Conservation (phyloP, 2,797 vertebrate species). For the Lagorchestes hirsutus region DNA sequence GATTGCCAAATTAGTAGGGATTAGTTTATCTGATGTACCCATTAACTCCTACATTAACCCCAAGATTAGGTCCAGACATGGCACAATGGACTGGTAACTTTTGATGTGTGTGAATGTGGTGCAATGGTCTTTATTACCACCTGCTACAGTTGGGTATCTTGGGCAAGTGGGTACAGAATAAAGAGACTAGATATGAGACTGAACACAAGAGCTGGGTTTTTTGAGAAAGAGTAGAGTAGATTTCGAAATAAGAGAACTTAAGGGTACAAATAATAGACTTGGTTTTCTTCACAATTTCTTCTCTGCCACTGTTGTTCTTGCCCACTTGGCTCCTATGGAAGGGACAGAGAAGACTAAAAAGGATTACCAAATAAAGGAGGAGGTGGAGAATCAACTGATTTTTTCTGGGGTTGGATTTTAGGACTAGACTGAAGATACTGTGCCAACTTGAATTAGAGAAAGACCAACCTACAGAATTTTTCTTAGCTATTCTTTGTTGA, state of each 20-base stretch:
- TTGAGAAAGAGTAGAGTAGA: background rate
- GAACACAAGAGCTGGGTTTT: background rate
- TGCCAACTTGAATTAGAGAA: background rate
- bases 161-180: background rate
- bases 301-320: background rate
- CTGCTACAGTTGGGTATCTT: background rate
- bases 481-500: slow-evolving; percentile 44
- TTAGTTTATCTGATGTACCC: background rate
- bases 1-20: background rate
- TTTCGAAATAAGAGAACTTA: background rate
- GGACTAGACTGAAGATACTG: background rate
- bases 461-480: background rate
- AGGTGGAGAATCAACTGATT: background rate
- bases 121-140: background rate
- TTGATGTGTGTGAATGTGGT: background rate
- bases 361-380: background rate
- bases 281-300: background rate
- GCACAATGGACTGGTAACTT: background rate
- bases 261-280: background rate
- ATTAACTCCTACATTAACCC: background rate
- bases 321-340: background rate
- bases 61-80: background rate
- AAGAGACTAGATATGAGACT: background rate
- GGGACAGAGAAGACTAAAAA: background rate
- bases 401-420: background rate